Percentiles rank a stretch among this genome's conserved stretches.
phyloP scores from a whole-genome alignment of 1,140 invertebrate species.

The Lucilia sericata region DNA sequence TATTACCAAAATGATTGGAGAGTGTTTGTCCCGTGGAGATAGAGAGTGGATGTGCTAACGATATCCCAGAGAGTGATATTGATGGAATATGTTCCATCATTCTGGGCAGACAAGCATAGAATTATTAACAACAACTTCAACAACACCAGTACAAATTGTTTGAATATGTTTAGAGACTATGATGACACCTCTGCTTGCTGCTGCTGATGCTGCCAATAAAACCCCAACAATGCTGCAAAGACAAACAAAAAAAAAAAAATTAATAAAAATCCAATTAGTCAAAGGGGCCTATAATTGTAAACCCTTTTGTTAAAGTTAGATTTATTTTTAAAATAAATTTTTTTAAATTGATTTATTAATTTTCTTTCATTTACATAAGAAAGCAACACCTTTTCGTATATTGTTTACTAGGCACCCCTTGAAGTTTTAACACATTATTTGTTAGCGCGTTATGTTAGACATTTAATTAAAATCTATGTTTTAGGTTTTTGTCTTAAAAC shows the following conservation, averaged over 20 bases:
- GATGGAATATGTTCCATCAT: constrained; percentile 69
- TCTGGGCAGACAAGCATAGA: constrained; percentile 51
- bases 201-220: not conserved
- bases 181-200: not conserved
- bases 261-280: not conserved
- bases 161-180: not conserved
- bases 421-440: not conserved
- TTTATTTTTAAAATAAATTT: not conserved
- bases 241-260: not conserved
- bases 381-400: constrained; percentile 6
- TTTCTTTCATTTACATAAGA: constrained; percentile 17
- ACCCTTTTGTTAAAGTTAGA: not conserved
- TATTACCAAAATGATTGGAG: constrained; percentile 47
- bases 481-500: not conserved
- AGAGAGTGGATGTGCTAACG: constrained; percentile 64
- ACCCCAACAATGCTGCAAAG: constrained; percentile 13
- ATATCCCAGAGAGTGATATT: constrained; percentile 66
- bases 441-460: not conserved
- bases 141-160: not conserved
- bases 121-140: not conserved
- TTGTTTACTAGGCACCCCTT: not conserved
- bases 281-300: not conserved
- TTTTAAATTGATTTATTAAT: not conserved
- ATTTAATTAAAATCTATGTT: not conserved
- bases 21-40: constrained; percentile 49